phyloP scores from a whole-genome alignment of 2,113 vertebrate species.

The Rallus limicola region DNA sequence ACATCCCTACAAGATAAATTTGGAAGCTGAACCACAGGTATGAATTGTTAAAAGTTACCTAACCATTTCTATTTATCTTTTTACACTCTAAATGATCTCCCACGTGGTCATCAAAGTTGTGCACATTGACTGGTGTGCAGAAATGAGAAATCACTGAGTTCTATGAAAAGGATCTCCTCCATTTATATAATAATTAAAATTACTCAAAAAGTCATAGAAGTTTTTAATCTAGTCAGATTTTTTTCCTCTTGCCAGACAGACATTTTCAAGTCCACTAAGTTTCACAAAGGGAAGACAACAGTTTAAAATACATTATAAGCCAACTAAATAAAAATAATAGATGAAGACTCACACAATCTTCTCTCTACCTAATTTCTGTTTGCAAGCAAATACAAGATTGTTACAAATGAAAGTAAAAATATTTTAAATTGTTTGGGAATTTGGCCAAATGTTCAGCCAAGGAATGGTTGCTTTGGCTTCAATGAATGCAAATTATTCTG shows the following conservation, averaged over 20 bases:
- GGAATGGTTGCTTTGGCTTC: neutral
- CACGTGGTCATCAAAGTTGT: neutral
- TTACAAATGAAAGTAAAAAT: neutral
- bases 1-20: constrained; percentile 91
- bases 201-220: neutral
- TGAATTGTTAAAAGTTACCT: constrained; percentile 2
- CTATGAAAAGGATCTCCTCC: neutral
- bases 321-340: neutral
- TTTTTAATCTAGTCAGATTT: neutral
- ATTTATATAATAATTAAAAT: neutral
- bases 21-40: constrained; percentile 93
- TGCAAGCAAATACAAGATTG: neutral
- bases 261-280: neutral
- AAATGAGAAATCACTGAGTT: neutral
- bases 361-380: neutral
- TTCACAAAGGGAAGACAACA: neutral
- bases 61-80: neutral
- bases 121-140: neutral
- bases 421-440: neutral
- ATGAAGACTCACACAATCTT: neutral
- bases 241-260: neutral
- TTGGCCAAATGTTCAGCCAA: neutral
- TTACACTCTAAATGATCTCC: neutral
- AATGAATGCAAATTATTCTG: neutral
- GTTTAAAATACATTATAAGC: neutral